phyloP scores from a whole-genome alignment of 1,140 invertebrate genomes.

The Aphaenogaster floridana region DNA sequence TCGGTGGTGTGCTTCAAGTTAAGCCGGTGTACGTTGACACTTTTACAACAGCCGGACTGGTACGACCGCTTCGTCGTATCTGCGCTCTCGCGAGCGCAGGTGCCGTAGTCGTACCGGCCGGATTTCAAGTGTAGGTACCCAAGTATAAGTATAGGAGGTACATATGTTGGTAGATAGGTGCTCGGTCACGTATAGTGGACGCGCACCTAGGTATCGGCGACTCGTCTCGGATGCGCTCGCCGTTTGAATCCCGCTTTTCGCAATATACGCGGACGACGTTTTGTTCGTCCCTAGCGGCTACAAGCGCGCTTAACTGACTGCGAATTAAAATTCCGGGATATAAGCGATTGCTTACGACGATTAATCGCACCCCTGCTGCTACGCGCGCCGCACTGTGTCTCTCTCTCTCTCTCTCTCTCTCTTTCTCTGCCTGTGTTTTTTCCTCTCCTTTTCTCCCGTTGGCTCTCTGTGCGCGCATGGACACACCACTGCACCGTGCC shows the following conservation, averaged over 20 bases:
- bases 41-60: constrained; percentile 59
- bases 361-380: constrained; percentile 80
- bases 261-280: constrained; percentile 68
- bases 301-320: constrained; percentile 76
- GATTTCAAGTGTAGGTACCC: constrained; percentile 53
- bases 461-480: constrained; percentile 26
- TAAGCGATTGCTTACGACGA: constrained; percentile 81
- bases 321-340: constrained; percentile 79
- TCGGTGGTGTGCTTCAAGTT: background rate
- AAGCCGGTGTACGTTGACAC: constrained; percentile 49
- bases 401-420: constrained; percentile 22
- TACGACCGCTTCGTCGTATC: constrained; percentile 65
- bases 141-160: constrained; percentile 2
- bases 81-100: constrained; percentile 45
- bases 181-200: constrained; percentile 11
- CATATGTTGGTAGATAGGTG: constrained; percentile 4
- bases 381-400: constrained; percentile 37
- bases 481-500: constrained; percentile 32
- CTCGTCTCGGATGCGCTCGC: constrained; percentile 36
- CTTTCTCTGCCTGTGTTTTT: background rate
- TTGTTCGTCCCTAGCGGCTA: constrained; percentile 71
- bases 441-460: constrained; percentile 1
- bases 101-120: constrained; percentile 43
- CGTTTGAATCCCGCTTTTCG: constrained; percentile 72
- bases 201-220: constrained; percentile 46